Percentiles rank a stretch among this genome's conserved stretches.
These are phyloP conservation scores for Anolis apletophallus DNA, from an alignment of 2,797 vertebrate genomes.

Conservation along the genomic window DNA sequence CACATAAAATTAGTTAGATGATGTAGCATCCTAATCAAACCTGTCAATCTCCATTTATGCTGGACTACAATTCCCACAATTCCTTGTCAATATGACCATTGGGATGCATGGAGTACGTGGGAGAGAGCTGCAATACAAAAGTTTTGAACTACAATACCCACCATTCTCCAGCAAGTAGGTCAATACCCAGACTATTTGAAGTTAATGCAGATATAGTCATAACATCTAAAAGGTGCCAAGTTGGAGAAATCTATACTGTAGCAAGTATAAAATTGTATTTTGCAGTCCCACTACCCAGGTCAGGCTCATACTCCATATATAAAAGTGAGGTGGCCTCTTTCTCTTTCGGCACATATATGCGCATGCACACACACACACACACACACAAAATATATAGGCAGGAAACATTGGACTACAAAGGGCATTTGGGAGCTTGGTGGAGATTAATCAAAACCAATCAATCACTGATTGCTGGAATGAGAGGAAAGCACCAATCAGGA, in stretches of 20 bases:
- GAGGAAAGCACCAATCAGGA: constrained; percentile 60
- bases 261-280: background rate
- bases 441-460: constrained; percentile 62
- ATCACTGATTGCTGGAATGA: constrained; percentile 56
- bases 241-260: background rate
- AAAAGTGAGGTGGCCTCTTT: constrained; percentile 27
- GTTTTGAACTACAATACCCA: background rate
- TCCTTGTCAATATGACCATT: background rate
- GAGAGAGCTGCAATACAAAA: background rate
- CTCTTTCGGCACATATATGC: background rate
- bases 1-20: background rate
- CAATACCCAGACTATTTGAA: too few relatives aligned
- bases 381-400: constrained; percentile 2
- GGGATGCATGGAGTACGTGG: background rate
- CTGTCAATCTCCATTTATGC: background rate
- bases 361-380: background rate
- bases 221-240: too few relatives aligned
- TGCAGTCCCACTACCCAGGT: background rate
- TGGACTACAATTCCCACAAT: background rate
- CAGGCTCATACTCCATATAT: background rate
- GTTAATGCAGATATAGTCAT: too few relatives aligned
- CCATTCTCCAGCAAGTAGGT: background rate
- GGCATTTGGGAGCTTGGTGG: constrained; percentile 30
- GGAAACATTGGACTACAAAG: constrained; percentile 61
- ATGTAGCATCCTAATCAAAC: background rate